Evolutionary conservation across 2,797 vertebrate species (phyloP).

Genomic region (Semotilus atromaculatus): DNA sequence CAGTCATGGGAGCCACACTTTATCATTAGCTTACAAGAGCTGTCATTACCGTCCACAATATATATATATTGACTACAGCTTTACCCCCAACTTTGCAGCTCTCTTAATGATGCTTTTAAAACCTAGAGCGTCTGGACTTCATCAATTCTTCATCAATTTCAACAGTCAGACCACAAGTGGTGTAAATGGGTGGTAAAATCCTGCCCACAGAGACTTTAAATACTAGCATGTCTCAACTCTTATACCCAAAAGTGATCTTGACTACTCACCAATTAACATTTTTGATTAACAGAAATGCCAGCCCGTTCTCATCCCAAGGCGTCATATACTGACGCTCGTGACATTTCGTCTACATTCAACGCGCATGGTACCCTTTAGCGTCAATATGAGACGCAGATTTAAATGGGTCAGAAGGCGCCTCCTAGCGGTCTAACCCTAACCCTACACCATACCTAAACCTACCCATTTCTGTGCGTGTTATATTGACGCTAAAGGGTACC

Average conservation of each 20-base stretch:
- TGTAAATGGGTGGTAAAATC: constrained; percentile 34
- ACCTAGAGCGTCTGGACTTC: constrained; percentile 17
- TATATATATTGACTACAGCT: constrained; percentile 31
- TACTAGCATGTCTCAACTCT: constrained; percentile 2
- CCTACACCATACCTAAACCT: too few species aligned
- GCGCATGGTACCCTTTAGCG: too few species aligned
- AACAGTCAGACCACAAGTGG: constrained; percentile 18
- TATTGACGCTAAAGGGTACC: too few species aligned
- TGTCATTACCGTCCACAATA: constrained; percentile 69
- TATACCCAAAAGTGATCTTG: background rate
- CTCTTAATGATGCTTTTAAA: constrained; percentile 34
- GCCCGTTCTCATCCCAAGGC: too few species aligned
- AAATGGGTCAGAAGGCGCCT: too few species aligned
- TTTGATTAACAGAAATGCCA: constrained; percentile 16
- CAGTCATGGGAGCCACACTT: constrained; percentile 63
- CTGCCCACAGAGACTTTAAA: constrained; percentile 7
- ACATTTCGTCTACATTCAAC: too few species aligned
- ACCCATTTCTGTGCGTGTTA: too few species aligned
- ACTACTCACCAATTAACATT: background rate
- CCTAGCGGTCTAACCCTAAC: too few species aligned
- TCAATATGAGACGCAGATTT: too few species aligned
- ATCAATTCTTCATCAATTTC: constrained; percentile 40
- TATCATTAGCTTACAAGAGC: constrained; percentile 78
- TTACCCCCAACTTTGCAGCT: constrained; percentile 30
- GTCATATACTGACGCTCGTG: too few species aligned